Evolutionary conservation across 2,888 invertebrate species (phyloP).

Genomic region (Andrena chrysosceles): DNA sequence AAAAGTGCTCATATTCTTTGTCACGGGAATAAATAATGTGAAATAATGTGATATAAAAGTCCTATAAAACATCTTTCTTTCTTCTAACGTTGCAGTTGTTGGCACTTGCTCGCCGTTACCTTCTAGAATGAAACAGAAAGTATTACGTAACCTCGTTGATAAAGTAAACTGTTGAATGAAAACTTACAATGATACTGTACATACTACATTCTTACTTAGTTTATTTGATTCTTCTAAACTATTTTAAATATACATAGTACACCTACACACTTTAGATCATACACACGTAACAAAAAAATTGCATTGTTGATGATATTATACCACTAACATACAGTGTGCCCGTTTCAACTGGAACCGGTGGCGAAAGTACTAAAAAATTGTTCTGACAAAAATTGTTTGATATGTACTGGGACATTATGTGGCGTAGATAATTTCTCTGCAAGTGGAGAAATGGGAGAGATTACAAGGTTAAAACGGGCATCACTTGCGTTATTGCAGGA

Average conservation of each 20-base stretch:
- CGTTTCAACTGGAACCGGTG: too few relatives aligned
- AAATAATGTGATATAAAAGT: neutral
- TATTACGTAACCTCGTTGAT: neutral
- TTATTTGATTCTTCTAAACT: neutral
- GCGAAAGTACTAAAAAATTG: too few relatives aligned
- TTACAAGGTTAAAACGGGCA: too few relatives aligned
- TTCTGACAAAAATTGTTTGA: too few relatives aligned
- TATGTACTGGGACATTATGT: too few relatives aligned
- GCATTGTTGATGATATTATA: neutral
- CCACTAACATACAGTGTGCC: too few relatives aligned
- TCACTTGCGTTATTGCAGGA: too few relatives aligned
- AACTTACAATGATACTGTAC: neutral
- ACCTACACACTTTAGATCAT: too few relatives aligned
- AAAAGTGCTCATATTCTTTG: conserved; percentile 15
- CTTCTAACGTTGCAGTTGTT: neutral
- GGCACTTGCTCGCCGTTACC: neutral
- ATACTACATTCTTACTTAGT: neutral
- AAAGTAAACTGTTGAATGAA: neutral
- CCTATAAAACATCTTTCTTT: neutral
- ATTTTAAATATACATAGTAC: neutral
- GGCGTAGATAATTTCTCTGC: too few relatives aligned
- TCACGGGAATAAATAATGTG: conserved; percentile 4
- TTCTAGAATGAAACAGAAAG: neutral
- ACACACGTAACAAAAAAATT: neutral
- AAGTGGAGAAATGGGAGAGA: too few relatives aligned